A percentile compares a stretch with the other conserved stretches of the same genome.
These are phyloP conservation scores for Macaria liturata DNA, from an alignment of 2,888 invertebrate species.

Conservation along the genomic window DNA sequence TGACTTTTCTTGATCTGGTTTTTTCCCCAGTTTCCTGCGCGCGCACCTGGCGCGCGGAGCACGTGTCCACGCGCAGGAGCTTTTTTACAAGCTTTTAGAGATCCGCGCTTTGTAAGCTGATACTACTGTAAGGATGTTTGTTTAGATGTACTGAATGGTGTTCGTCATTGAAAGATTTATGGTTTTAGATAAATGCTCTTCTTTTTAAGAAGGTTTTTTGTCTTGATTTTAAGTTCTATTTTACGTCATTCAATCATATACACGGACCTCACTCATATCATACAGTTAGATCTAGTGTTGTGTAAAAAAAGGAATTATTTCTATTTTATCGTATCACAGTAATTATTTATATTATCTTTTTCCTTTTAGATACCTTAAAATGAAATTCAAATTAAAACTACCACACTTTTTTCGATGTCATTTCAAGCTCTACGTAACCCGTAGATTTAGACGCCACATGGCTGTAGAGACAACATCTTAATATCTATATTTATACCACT, in stretches of 20 bases:
- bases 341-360: too few species aligned
- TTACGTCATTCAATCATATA: too few species aligned
- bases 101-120: conserved; percentile 34
- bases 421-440: conserved; percentile 10
- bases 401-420: conserved; percentile 1
- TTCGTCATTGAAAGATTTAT: conserved; percentile 6
- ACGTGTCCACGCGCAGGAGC: conserved; percentile 48
- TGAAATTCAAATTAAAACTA: too few species aligned
- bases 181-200: too few species aligned
- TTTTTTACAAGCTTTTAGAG: conserved; percentile 33
- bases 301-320: too few species aligned
- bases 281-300: too few species aligned
- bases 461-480: not conserved
- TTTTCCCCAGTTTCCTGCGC: conserved; percentile 43
- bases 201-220: too few species aligned
- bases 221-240: too few species aligned
- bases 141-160: conserved; percentile 22
- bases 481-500: not conserved
- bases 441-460: conserved; percentile 12
- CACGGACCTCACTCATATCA: too few species aligned
- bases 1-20: conserved; percentile 21
- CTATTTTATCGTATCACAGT: too few species aligned
- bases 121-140: conserved; percentile 31
- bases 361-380: too few species aligned
- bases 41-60: conserved; percentile 56